These are phyloP conservation scores for Tragulus kanchil DNA, from an alignment of 2,113 vertebrate species.

Conservation along the genomic window DNA sequence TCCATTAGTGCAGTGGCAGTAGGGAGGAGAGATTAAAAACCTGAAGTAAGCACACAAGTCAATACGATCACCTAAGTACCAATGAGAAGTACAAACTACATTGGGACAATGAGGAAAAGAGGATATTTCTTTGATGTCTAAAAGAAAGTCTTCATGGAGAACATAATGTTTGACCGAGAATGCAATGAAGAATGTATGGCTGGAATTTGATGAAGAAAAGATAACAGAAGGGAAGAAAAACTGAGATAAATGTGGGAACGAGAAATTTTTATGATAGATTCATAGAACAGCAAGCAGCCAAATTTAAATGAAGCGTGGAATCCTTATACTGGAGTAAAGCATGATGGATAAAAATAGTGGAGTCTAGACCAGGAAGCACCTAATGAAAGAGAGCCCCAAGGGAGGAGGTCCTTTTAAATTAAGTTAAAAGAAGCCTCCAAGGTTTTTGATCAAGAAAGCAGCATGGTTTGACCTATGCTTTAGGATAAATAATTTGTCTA, in stretches of 20 bases:
- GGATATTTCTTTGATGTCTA: background rate
- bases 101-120: background rate
- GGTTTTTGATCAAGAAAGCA: background rate
- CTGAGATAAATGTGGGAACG: background rate
- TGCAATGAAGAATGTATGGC: background rate
- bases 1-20: background rate
- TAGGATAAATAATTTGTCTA: background rate
- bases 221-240: background rate
- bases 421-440: background rate
- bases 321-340: background rate
- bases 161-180: background rate
- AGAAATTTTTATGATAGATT: background rate
- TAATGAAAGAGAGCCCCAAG: background rate
- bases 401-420: background rate
- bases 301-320: background rate
- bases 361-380: background rate
- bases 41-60: background rate
- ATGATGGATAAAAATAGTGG: background rate
- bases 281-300: background rate
- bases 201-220: conserved; percentile 25
- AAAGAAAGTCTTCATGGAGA: background rate
- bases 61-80: background rate
- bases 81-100: background rate
- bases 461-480: background rate
- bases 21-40: background rate